phyloP scores from a whole-genome alignment of 2,888 invertebrate species.

The Sepioteuthis lessoniana region DNA sequence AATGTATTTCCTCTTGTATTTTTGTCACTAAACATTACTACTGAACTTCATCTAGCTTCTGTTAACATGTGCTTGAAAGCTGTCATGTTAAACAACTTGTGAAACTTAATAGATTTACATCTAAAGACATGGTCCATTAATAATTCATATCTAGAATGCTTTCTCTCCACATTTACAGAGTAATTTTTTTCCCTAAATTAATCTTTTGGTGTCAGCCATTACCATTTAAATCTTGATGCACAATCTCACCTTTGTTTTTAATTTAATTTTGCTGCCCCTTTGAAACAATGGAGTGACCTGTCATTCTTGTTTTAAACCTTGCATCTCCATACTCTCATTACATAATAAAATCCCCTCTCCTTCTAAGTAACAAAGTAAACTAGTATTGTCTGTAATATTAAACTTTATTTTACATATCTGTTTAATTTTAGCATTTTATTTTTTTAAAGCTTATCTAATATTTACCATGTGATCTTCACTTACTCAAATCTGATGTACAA shows the following conservation, averaged over 20 bases:
- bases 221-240: background rate
- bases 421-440: no score
- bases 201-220: background rate
- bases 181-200: background rate
- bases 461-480: background rate
- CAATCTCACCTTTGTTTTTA: background rate
- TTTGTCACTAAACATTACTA: no score
- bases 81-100: background rate
- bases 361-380: no score
- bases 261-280: background rate
- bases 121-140: background rate
- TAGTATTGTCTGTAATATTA: no score
- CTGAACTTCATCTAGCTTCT: no score
- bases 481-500: background rate
- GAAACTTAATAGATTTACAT: background rate
- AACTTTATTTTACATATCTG: no score
- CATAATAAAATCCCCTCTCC: no score
- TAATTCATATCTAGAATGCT: background rate
- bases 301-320: background rate
- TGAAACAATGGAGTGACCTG: background rate
- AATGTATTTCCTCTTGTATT: no score
- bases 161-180: background rate
- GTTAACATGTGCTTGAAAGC: background rate
- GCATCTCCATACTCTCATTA: background rate
- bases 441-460: no score